Evolutionary conservation across 2,113 vertebrate genomes (phyloP), one percentile per base, ranked within the genome.

Genomic region (Pangasianodon hypophthalmus): DNA sequence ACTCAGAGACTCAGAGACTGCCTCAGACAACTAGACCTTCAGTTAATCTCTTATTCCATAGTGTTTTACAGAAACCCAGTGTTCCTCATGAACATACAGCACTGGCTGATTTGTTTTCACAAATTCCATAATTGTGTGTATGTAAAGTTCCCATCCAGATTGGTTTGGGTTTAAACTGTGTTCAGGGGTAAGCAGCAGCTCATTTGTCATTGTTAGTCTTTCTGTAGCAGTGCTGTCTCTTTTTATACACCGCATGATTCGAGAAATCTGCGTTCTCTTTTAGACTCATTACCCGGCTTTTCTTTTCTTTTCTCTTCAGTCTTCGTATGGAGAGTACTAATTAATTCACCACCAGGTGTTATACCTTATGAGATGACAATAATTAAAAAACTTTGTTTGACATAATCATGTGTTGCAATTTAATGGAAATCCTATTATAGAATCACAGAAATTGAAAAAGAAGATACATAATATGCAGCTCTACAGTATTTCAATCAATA

Each of bases 181-280:
- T 32, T 88, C 32, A 87, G 50, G 14, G 60, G 6, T 54, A 69
- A 32, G 24, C 87, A 48, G 75, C 3, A 52, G 58, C 48, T 13
- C 87, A 88, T 88, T 88, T 50, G 48, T 82, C 87, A 88, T 82
- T 69, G 79, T 81, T 82, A 82, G 60, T 3, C n/a, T 11, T 67
- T 21, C 77, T 88, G 87, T 58, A 88, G 41, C 16, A 26, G n/a
- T 24, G 29, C 60, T 88, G 87, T 82, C 60, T 26, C 50, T 77
- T 88, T 37, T 81, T 14, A 69, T 54, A 67, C 46, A 44, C 24
- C 21, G 24, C n/a, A 1, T 24, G 8, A n/a, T 2, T 64, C 5
- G 11, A 62, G 44, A 32, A 50, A 64, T 81, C 44, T 48, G 44
- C 46, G 3, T 69, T 52, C 60, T 52, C n/a, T 26, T 48, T 64